Evolutionary conservation across 2,888 invertebrate genomes (phyloP), one percentile per base, ranked within the genome.

Genomic region (Apoda limacodes): DNA sequence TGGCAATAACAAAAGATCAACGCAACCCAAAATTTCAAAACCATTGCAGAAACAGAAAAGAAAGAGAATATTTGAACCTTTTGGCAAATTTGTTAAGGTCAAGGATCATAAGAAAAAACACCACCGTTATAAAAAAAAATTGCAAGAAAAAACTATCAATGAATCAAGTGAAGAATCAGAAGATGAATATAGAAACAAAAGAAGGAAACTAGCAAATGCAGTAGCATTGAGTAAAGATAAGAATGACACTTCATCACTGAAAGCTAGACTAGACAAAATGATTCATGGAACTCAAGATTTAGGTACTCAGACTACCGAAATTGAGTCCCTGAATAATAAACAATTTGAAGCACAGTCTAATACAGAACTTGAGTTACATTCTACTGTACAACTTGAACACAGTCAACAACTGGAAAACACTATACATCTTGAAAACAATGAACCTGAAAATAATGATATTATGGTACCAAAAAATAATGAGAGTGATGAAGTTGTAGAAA

Each of bases 131-230:
- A 68, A 61, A 47, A 68, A 56, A 37, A 72, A 59, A 48, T 11
- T 50, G 27, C 44, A 41, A 30, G 29, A 50, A 4, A 60, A 60
- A 47, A 38, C 56, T 29, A 34, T 63, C 9, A 58, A 50, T 45
- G 69, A 69, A 39, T 58, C 66, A 14, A 78, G 76, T 55, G 78
- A 74, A 30, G 71, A 74, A 40, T 71, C 75, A 25, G 75, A 72
- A 42, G 71, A 47, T 38, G 76, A 78, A 49, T 71, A 71, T 31
- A 65, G 58, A 50, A 68, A 66, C 45, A 75, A 71, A 52, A 56
- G 78, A 43, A 61, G 68, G 40, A 82, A 82, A 55, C 53, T 85
- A 38, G 82, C 82, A 39, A 68, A 84, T 55, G 84, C 85, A 28
- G 80, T 85, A 20, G 55, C 65, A 23, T 66, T 83, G n/a, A 59